A percentile compares a stretch with the other conserved stretches of the same genome.
Conservation (phyloP, 1,140 invertebrate species). For the Lerema accius region DNA sequence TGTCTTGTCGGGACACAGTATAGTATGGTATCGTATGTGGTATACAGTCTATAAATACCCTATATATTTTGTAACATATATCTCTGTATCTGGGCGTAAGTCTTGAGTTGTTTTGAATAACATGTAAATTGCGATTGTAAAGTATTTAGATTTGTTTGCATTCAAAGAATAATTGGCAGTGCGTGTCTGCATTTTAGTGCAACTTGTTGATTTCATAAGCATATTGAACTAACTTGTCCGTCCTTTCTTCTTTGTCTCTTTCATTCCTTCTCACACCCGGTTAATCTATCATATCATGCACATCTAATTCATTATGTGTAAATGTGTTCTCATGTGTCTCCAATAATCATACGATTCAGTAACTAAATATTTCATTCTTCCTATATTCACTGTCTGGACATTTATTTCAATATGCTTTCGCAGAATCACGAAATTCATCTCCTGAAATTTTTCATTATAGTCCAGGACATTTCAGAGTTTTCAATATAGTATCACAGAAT, state of each 20-base stretch:
- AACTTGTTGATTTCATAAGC: slow-evolving; percentile 74
- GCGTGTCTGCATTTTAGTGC: slow-evolving; percentile 84
- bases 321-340: slow-evolving; percentile 14
- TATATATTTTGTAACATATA: slow-evolving; percentile 77
- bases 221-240: slow-evolving; percentile 76
- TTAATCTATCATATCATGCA: slow-evolving; percentile 28
- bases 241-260: slow-evolving; percentile 30
- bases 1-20: slow-evolving; percentile 76
- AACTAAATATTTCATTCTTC: slow-evolving; percentile 16
- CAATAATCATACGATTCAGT: slow-evolving; percentile 5
- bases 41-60: slow-evolving; percentile 63
- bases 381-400: slow-evolving; percentile 36
- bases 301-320: slow-evolving; percentile 18
- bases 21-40: slow-evolving; percentile 79
- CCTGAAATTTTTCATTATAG: slow-evolving; percentile 57
- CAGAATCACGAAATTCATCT: slow-evolving; percentile 66
- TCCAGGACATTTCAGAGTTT: slow-evolving; percentile 61
- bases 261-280: slow-evolving; percentile 17
- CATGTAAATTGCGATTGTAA: slow-evolving; percentile 44
- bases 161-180: slow-evolving; percentile 67
- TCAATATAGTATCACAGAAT: slow-evolving; percentile 52
- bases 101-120: slow-evolving; percentile 40
- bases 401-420: slow-evolving; percentile 80
- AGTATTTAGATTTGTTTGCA: slow-evolving; percentile 60
- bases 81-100: slow-evolving; percentile 64